phyloP scores from a whole-genome alignment of 2,888 invertebrate genomes.

The Caenorhabditis virilis region DNA sequence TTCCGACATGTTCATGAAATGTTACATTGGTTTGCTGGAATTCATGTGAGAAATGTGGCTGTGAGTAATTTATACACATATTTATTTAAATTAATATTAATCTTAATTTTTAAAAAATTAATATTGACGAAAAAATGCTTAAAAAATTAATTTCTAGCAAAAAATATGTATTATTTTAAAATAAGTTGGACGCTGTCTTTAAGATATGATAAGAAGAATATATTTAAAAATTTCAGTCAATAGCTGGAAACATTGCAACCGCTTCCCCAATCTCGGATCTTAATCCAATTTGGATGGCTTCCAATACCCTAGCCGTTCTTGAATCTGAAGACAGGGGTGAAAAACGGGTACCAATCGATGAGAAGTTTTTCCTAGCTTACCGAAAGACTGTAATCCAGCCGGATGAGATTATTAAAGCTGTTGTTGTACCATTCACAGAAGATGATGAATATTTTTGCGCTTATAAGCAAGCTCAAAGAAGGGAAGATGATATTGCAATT shows the following conservation, averaged over 20 bases:
- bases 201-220: too few species aligned
- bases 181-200: too few species aligned
- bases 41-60: conserved; percentile 91
- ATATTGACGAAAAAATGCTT: too few species aligned
- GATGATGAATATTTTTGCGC: conserved; percentile 80
- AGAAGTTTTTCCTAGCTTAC: conserved; percentile 83
- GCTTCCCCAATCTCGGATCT: conserved; percentile 95
- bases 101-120: too few species aligned
- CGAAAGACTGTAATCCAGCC: conserved; percentile 78
- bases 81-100: too few species aligned
- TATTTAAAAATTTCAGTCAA: too few species aligned
- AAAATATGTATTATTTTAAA: too few species aligned
- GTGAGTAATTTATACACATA: too few species aligned
- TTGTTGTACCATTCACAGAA: conserved; percentile 80
- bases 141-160: too few species aligned
- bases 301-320: conserved; percentile 70
- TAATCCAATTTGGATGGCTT: conserved; percentile 87
- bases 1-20: conserved; percentile 72
- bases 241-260: conserved; percentile 91
- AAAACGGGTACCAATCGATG: conserved; percentile 74
- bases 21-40: conserved; percentile 92
- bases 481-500: conserved; percentile 94
- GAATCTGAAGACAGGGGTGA: conserved; percentile 62
- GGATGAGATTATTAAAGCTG: conserved; percentile 81
- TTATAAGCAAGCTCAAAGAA: conserved; percentile 87